Percentiles rank a stretch among this genome's conserved stretches.
Evolutionary conservation across 64 coral and sea anemone genomes (phyloP).

Genomic region (Montipora capricornis): DNA sequence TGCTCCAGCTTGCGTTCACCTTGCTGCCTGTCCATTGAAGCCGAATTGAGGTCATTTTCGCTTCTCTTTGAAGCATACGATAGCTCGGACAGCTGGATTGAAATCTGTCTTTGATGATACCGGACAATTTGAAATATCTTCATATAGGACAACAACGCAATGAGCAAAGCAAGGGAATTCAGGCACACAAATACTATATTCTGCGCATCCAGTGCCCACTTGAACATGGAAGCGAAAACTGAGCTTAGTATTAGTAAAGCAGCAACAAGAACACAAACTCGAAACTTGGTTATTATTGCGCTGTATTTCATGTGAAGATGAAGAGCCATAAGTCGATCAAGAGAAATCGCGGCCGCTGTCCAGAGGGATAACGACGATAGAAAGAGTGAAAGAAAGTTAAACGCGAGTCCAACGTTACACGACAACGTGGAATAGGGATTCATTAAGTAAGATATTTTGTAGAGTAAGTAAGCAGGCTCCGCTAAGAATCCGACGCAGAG

Average conservation of each 20-base stretch:
- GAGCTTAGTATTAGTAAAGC: not conserved
- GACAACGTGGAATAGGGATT: constrained; percentile 4
- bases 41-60: not conserved
- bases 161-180: not conserved
- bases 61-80: not conserved
- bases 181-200: constrained; percentile 24
- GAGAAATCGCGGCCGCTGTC: constrained; percentile 31
- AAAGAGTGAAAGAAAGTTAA: constrained; percentile 11
- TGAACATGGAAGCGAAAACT: constrained; percentile 30
- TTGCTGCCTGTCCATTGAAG: not conserved
- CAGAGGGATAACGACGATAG: constrained; percentile 26
- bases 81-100: not conserved
- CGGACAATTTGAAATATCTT: constrained; percentile 34
- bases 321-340: constrained; percentile 37
- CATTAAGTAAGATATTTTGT: constrained; percentile 27
- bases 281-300: not conserved
- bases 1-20: not conserved
- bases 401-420: constrained; percentile 16
- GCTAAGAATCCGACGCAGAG: constrained; percentile 27
- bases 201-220: constrained; percentile 28
- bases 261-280: not conserved
- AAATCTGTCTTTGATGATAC: constrained; percentile 37
- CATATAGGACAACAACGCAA: constrained; percentile 25
- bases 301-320: constrained; percentile 30
- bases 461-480: constrained; percentile 1